Evolutionary conservation across 2,888 invertebrate genomes (phyloP).

Genomic region (Ceramica pisi): DNA sequence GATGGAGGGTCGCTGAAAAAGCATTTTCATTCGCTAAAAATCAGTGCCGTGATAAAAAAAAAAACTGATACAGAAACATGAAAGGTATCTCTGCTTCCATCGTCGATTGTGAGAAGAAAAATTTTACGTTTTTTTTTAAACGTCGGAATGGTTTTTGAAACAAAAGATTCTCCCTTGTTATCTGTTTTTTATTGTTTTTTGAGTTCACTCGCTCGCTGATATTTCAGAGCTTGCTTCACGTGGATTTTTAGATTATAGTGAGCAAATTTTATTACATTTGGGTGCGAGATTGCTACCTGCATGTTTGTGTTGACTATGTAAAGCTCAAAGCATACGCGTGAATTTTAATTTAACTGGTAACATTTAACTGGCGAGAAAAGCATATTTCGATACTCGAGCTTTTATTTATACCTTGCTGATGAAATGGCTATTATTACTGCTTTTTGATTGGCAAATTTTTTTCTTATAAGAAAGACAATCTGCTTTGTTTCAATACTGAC

Average conservation of each 20-base stretch:
- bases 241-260: conserved; percentile 49
- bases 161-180: conserved; percentile 60
- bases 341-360: conserved; percentile 9
- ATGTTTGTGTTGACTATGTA: conserved; percentile 14
- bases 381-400: not conserved
- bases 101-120: conserved; percentile 63
- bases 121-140: conserved; percentile 62
- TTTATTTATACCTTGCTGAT: not conserved
- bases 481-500: no score
- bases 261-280: conserved; percentile 47
- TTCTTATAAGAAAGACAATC: not conserved
- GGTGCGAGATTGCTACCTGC: not conserved
- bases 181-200: conserved; percentile 60
- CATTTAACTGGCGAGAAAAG: not conserved
- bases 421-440: not conserved
- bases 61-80: conserved; percentile 65
- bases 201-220: conserved; percentile 56
- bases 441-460: not conserved
- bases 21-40: conserved; percentile 73
- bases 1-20: conserved; percentile 63
- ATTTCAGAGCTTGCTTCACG: conserved; percentile 43
- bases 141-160: conserved; percentile 64
- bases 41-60: conserved; percentile 66
- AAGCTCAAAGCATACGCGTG: not conserved
- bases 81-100: conserved; percentile 64